A percentile compares a stretch with the other conserved stretches of the same genome.
Evolutionary conservation across 2,797 vertebrate species (phyloP).

Genomic region (Mormyrus hasselquistii): DNA sequence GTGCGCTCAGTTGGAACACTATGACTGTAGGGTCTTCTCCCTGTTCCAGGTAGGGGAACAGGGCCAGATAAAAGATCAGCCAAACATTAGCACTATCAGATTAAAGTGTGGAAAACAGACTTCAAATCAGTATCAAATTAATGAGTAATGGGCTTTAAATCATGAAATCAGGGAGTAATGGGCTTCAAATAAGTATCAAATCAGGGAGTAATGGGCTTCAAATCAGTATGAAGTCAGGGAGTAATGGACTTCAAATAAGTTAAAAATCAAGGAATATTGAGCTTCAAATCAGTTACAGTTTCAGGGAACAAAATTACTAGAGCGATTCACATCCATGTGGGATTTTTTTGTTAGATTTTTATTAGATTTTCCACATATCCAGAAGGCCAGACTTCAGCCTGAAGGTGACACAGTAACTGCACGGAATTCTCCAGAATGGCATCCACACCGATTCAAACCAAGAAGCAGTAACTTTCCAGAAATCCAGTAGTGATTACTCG

Average conservation of each 20-base stretch:
- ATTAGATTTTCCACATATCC: not conserved
- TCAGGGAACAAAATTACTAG: not conserved
- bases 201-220: not conserved
- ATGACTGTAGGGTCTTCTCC: not conserved
- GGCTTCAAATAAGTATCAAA: not conserved
- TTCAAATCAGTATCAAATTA: not conserved
- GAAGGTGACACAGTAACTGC: not conserved
- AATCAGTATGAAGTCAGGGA: not conserved
- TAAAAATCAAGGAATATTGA: not conserved
- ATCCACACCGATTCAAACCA: not conserved
- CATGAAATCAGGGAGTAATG: not conserved
- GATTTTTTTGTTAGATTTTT: not conserved
- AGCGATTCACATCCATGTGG: not conserved
- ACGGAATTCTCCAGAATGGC: not conserved
- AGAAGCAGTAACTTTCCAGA: not conserved
- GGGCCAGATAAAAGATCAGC: not conserved
- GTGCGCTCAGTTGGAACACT: not conserved
- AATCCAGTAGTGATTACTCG: not conserved
- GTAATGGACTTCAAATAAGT: not conserved
- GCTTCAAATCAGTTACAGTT: not conserved
- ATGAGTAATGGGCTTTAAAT: not conserved
- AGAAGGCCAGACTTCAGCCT: not conserved
- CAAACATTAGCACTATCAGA: not conserved
- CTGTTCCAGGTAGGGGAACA: not conserved
- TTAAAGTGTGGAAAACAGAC: not conserved